Evolutionary conservation across 2,113 vertebrate species (phyloP), one percentile per base, ranked within the genome.

Genomic region (Nycticebus coucang): DNA sequence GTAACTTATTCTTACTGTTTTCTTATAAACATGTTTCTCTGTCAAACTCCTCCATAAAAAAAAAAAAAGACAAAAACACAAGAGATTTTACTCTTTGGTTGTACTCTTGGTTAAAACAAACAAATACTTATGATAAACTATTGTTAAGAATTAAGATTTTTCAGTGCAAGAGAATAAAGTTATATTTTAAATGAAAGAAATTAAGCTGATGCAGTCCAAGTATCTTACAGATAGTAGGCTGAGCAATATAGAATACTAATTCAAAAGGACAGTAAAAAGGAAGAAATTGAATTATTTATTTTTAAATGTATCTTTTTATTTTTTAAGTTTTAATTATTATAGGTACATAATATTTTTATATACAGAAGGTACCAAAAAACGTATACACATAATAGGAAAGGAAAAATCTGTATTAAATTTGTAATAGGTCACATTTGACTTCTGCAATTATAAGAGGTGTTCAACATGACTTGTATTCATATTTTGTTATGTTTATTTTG

Each of bases 91-190:
- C 87, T 33, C 80, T 71, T 22, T 60, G 22, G 85, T 92, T 72
- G 53, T 62, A 86, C 33, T 72, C 6, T 81, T 66, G 45, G 64
- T 41, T 37, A 69, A 88, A 88, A 74, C 12, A 64, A 92, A 64
- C n/a, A 33, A 35, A 57, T 72, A 74, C 2, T 37, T 88, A 45
- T 6, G 17, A 88, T 50, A 66, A 79, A 79, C 28, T 85, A 6
- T 53, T 84, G 33, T n/a, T 89, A 69, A 50, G 22, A 78, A 78
- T 83, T 84, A 62, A 79, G 66, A 62, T 41, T 95, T 91, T 89
- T 93, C 28, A 64, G 28, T 66, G 13, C 5, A 64, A 59, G 21
- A 57, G 17, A 79, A 55, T 72, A 74, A 72, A 66, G 30, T 24
- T 62, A 57, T 21, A 45, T 60, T 50, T 53, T 60, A 94, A 53